These are phyloP conservation scores for Hylaeus anthracinus DNA, from an alignment of 1,140 invertebrate genomes.

Conservation along the genomic window DNA sequence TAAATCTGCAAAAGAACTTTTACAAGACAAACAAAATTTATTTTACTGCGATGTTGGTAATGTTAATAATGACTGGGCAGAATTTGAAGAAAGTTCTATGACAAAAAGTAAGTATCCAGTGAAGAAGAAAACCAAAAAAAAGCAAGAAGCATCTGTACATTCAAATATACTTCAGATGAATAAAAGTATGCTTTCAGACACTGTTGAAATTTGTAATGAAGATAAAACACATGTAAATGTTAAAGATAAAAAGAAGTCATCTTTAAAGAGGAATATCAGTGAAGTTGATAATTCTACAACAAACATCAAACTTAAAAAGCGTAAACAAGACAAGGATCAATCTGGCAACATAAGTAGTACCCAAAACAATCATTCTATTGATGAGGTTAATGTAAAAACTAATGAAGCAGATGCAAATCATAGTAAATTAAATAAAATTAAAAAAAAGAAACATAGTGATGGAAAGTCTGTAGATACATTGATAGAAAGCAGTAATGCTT, in stretches of 20 bases:
- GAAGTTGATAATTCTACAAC: conserved; percentile 59
- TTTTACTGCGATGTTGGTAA: conserved; percentile 58
- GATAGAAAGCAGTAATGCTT: conserved; percentile 12
- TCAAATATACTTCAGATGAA: not conserved
- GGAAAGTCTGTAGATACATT: conserved; percentile 36
- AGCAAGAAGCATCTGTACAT: conserved; percentile 7
- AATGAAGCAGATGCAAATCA: too few species aligned
- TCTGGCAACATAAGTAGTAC: not conserved
- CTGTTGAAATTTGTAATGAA: conserved; percentile 38
- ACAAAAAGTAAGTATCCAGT: conserved; percentile 57
- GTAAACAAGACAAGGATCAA: not conserved
- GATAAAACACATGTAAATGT: conserved; percentile 17
- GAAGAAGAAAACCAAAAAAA: conserved; percentile 52
- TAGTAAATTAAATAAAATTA: not conserved
- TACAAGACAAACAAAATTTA: conserved; percentile 64
- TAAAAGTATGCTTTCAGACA: conserved; percentile 14
- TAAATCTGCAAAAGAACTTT: conserved; percentile 72
- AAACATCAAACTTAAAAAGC: conserved; percentile 19
- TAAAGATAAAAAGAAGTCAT: conserved; percentile 37
- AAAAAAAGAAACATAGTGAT: conserved; percentile 48
- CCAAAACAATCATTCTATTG: not conserved
- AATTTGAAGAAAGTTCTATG: conserved; percentile 61
- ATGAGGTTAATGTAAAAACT: not conserved
- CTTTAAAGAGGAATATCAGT: conserved; percentile 60
- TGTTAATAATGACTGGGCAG: conserved; percentile 70